Conservation (phyloP, 2,888 invertebrate species). For the Eupeodes luniger region DNA sequence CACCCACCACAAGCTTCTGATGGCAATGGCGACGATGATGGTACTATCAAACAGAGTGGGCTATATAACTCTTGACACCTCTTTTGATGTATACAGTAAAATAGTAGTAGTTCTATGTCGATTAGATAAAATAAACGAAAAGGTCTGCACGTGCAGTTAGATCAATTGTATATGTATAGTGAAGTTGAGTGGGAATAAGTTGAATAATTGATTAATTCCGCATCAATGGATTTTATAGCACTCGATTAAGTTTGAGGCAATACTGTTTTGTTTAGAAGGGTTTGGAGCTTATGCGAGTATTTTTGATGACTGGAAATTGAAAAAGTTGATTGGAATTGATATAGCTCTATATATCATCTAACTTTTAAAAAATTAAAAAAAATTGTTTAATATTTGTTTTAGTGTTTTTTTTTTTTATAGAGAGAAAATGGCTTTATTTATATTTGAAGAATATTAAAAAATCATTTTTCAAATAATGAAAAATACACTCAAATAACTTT, state of each 20-base stretch:
- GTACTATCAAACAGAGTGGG: not conserved
- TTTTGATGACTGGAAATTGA: not conserved
- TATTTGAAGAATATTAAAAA: too few relatives aligned
- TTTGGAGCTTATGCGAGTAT: not conserved
- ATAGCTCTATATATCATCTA: too few relatives aligned
- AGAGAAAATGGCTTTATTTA: too few relatives aligned
- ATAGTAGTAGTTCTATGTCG: too few relatives aligned
- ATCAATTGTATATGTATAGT: not conserved
- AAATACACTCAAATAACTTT: too few relatives aligned
- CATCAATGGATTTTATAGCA: not conserved
- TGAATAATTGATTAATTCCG: not conserved
- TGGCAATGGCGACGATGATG: not conserved
- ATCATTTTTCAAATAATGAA: too few relatives aligned
- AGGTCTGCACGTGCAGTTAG: not conserved
- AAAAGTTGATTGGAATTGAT: not conserved
- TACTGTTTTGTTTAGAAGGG: not conserved
- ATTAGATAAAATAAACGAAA: not conserved
- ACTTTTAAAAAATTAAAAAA: not conserved
- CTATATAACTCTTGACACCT: not conserved
- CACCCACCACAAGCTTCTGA: not conserved
- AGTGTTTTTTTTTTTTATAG: too few relatives aligned
- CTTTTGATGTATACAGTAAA: not conserved
- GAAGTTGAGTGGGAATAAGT: not conserved
- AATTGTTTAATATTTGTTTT: too few relatives aligned
- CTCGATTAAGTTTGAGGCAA: not conserved